A percentile compares a stretch with the other conserved stretches of the same genome.
phyloP scores from a whole-genome alignment of 2,113 vertebrate genomes.

The Haemorhous mexicanus region DNA sequence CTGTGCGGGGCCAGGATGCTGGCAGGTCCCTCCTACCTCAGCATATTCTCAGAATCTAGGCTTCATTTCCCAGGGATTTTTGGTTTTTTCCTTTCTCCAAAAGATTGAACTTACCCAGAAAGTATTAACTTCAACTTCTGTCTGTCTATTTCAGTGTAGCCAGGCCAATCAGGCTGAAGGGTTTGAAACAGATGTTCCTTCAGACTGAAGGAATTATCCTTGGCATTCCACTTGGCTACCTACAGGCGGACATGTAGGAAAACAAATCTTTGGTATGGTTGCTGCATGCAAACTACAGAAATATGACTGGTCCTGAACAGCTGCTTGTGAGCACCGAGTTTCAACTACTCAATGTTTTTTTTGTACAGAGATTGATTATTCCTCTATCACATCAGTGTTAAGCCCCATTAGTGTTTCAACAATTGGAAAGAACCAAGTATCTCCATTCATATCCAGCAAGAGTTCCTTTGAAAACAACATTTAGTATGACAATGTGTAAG shows the following conservation, averaged over 20 bases:
- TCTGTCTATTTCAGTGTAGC: no score
- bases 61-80: no score
- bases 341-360: accelerated
- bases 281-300: neutral
- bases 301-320: accelerated
- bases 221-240: slow-evolving; percentile 89
- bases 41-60: no score
- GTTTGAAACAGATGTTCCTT: slow-evolving; percentile 57
- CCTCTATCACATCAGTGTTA: no score
- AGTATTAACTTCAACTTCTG: no score
- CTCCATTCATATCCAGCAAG: no score
- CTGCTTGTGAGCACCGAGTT: neutral
- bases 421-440: neutral
- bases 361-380: neutral
- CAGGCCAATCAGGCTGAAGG: no score
- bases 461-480: neutral
- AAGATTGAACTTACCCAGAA: no score
- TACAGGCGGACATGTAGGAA: slow-evolving; percentile 52
- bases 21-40: no score
- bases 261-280: neutral
- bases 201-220: slow-evolving; percentile 87
- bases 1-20: no score
- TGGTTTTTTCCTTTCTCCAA: no score
- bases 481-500: no score
- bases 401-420: neutral